phyloP scores from a whole-genome alignment of 2,797 vertebrate genomes.

The Ictinia mississippiensis region DNA sequence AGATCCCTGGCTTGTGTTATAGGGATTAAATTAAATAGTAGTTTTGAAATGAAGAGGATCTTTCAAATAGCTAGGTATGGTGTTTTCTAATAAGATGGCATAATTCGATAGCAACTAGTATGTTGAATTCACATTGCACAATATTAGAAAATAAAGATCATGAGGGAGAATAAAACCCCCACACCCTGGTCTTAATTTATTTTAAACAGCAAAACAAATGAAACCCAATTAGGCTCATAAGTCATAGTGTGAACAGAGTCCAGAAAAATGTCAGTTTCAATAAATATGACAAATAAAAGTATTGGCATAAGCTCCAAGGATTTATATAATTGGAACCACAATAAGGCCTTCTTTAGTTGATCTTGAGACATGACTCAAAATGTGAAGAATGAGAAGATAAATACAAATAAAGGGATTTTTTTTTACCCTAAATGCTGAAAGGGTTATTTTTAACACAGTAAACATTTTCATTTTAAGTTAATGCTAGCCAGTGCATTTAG shows the following conservation, averaged over 20 bases:
- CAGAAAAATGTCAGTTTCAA: constrained; percentile 38
- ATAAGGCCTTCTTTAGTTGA: neutral
- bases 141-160: neutral
- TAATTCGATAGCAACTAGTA: neutral
- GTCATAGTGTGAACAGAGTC: neutral
- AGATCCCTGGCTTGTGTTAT: neutral
- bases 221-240: constrained; percentile 26
- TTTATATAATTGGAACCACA: constrained; percentile 21
- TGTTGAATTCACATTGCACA: neutral
- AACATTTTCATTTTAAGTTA: neutral
- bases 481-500: neutral
- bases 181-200: constrained; percentile 15
- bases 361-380: constrained; percentile 57
- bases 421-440: neutral
- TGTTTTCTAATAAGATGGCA: neutral
- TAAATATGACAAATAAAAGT: constrained; percentile 32
- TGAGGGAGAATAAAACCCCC: neutral
- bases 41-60: neutral
- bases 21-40: neutral
- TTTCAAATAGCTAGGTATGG: neutral
- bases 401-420: neutral
- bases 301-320: neutral
- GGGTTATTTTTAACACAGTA: constrained; percentile 38
- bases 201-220: constrained; percentile 55
- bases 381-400: constrained; percentile 46